Conservation (phyloP, 2,888 invertebrate genomes). For the Opisthograptis luteolata region DNA sequence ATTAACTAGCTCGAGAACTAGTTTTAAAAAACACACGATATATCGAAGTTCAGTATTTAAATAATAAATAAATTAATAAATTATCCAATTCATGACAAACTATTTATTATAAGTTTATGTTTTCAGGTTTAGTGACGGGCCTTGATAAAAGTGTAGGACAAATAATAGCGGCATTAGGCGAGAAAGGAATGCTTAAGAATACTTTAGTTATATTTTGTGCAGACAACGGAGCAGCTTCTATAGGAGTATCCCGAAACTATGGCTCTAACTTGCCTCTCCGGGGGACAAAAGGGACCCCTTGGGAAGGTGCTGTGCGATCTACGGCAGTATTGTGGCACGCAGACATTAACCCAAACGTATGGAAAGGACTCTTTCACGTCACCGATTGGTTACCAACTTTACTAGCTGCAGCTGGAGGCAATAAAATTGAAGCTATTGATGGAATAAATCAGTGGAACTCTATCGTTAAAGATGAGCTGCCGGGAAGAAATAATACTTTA, state of each 20-base stretch:
- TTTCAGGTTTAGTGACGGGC: constrained; percentile 85
- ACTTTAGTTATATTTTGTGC: constrained; percentile 92
- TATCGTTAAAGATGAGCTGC: constrained; percentile 66
- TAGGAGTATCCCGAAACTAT: constrained; percentile 86
- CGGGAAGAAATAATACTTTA: constrained; percentile 71
- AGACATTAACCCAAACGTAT: constrained; percentile 80
- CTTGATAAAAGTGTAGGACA: constrained; percentile 91
- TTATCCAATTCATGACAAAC: neutral
- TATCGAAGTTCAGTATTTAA: too few relatives aligned
- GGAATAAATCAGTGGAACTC: constrained; percentile 86
- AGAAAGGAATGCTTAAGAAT: constrained; percentile 87
- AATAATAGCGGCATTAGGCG: constrained; percentile 87
- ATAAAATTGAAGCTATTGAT: constrained; percentile 71
- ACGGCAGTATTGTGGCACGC: constrained; percentile 86
- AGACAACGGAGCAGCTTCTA: constrained; percentile 92
- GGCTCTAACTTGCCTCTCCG: constrained; percentile 90
- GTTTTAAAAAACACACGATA: too few relatives aligned
- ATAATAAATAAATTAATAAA: too few relatives aligned
- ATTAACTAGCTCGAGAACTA: too few relatives aligned
- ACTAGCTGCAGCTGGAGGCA: constrained; percentile 58
- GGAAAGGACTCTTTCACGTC: constrained; percentile 86
- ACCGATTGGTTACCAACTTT: constrained; percentile 92
- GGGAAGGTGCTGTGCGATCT: constrained; percentile 91
- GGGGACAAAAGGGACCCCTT: constrained; percentile 90
- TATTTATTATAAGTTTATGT: neutral